phyloP scores from a whole-genome alignment of 2,797 vertebrate genomes.

The Bradypodion ventrale region DNA sequence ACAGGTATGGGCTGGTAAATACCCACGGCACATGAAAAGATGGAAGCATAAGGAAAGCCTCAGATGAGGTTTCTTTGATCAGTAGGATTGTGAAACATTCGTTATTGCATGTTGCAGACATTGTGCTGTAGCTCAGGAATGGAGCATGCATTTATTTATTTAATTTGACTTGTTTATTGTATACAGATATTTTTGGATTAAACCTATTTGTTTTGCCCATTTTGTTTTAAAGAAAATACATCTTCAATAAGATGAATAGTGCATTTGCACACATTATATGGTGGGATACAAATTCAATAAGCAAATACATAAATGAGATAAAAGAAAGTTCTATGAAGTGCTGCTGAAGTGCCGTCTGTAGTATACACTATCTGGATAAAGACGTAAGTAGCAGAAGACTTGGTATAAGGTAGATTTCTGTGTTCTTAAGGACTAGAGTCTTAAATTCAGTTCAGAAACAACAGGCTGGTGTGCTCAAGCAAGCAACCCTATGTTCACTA shows the following conservation, averaged over 20 bases:
- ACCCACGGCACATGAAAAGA: not conserved
- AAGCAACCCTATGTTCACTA: rapidly evolving
- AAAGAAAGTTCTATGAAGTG: too few relatives aligned
- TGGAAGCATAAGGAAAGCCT: not conserved
- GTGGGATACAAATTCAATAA: too few relatives aligned
- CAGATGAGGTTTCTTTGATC: not conserved
- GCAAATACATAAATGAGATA: too few relatives aligned
- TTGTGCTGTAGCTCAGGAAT: not conserved
- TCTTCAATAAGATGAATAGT: too few relatives aligned
- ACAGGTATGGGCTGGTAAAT: too few relatives aligned
- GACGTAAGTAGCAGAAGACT: too few relatives aligned
- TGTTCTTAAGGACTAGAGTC: not conserved
- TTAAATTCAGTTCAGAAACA: not conserved
- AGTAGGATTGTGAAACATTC: not conserved
- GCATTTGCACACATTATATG: too few relatives aligned
- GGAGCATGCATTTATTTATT: too few relatives aligned
- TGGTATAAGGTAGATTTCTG: not conserved
- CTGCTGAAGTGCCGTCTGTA: not conserved
- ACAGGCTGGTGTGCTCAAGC: not conserved
- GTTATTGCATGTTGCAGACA: not conserved
- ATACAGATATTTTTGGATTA: not conserved
- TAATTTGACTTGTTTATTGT: too few relatives aligned
- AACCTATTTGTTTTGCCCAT: too few relatives aligned
- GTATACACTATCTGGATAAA: not conserved
- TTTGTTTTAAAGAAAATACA: too few relatives aligned